Percentiles rank a stretch among this genome's conserved stretches.
Conservation (phyloP, 2,113 vertebrate species). For the Eonycteris spelaea region DNA sequence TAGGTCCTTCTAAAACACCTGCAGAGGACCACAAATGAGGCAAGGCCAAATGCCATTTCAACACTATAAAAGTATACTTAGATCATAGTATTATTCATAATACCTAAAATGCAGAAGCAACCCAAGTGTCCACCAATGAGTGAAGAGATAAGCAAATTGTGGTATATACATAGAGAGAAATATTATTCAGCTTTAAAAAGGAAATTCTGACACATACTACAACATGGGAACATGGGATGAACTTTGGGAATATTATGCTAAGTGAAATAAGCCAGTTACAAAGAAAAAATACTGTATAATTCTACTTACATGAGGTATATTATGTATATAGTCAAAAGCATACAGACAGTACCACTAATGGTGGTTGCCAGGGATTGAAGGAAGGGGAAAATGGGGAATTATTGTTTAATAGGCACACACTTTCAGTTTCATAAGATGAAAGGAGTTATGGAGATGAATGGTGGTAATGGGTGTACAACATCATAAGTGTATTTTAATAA, state of each 20-base stretch:
- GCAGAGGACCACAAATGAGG: background rate
- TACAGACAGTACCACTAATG: background rate
- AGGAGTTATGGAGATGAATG: background rate
- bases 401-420: background rate
- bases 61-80: background rate
- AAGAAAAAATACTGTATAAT: background rate
- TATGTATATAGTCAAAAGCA: background rate
- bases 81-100: background rate
- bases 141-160: background rate
- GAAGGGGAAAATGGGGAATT: background rate
- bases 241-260: background rate
- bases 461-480: background rate
- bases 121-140: background rate
- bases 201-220: background rate
- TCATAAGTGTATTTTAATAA: background rate
- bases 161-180: background rate
- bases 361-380: background rate
- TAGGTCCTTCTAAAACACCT: background rate
- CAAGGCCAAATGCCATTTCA: background rate
- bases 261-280: background rate
- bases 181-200: background rate
- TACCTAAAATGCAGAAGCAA: background rate
- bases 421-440: constrained; percentile 24
- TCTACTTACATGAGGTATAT: background rate
- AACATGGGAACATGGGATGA: background rate